phyloP scores from a whole-genome alignment of 2,113 vertebrate genomes.

The Seriola dumerili region DNA sequence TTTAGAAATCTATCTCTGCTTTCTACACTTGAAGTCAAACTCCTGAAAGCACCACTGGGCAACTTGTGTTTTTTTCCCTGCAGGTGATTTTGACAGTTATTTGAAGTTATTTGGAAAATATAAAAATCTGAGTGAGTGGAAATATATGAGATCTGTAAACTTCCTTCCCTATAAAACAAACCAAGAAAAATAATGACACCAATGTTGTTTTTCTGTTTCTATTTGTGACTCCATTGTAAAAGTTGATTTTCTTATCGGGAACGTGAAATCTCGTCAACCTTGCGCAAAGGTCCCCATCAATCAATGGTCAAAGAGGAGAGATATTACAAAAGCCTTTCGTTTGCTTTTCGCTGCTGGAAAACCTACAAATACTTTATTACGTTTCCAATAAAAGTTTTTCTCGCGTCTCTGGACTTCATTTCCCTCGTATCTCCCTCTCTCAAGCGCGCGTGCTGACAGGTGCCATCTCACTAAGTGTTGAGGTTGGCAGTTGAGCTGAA shows the following conservation, averaged over 20 bases:
- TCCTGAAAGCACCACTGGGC: not conserved
- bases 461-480: constrained; percentile 27
- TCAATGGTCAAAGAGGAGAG: not conserved
- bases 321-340: not conserved
- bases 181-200: not conserved
- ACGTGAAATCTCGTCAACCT: not conserved
- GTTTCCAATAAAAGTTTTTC: not conserved
- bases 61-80: not conserved
- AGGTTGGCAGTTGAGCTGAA: not conserved
- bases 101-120: not conserved
- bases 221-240: not conserved
- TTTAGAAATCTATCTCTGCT: not conserved
- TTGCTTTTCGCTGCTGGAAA: not conserved
- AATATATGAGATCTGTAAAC: too few relatives aligned
- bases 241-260: not conserved
- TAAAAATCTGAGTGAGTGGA: not conserved
- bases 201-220: not conserved
- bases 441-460: constrained; percentile 45
- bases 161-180: not conserved
- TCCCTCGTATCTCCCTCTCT: not conserved
- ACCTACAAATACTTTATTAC: not conserved
- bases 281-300: not conserved
- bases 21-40: not conserved
- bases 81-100: not conserved
- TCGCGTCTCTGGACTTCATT: too few relatives aligned